A percentile compares a stretch with the other conserved stretches of the same genome.
phyloP scores from a whole-genome alignment of 92 coral and sea anemone genomes.

The Anthopleura xanthogrammica region DNA sequence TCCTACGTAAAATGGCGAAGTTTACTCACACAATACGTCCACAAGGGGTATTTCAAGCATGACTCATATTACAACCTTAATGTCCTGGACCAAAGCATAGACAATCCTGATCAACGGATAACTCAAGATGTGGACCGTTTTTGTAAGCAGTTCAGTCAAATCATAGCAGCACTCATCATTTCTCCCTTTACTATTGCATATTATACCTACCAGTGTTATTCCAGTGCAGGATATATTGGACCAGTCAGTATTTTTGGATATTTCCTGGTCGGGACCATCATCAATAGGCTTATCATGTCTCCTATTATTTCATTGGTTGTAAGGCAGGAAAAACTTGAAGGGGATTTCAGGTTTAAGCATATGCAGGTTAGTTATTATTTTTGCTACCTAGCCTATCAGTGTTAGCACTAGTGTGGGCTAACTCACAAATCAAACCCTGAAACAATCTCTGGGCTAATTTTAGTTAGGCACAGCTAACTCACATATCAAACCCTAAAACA shows the following conservation, averaged over 20 bases:
- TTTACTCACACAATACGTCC: slow-evolving; percentile 59
- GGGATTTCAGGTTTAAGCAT: slow-evolving; percentile 97
- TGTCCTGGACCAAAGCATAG: slow-evolving; percentile 77
- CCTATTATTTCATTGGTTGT: slow-evolving; percentile 87
- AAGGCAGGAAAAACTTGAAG: slow-evolving; percentile 85
- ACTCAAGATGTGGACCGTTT: slow-evolving; percentile 94
- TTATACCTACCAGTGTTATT: slow-evolving; percentile 92
- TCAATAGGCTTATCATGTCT: slow-evolving; percentile 88
- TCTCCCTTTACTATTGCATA: slow-evolving; percentile 89
- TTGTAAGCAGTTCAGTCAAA: slow-evolving; percentile 65
- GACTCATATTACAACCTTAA: slow-evolving; percentile 73
- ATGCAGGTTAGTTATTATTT: slow-evolving; percentile 62
- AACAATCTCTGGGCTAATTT: no score
- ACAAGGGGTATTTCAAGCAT: slow-evolving; percentile 68
- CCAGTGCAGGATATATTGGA: slow-evolving; percentile 89
- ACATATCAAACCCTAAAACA: no score
- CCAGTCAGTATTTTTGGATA: slow-evolving; percentile 87
- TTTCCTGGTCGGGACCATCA: slow-evolving; percentile 76
- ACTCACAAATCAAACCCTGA: no score
- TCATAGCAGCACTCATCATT: slow-evolving; percentile 63
- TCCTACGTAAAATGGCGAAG: slow-evolving; percentile 86
- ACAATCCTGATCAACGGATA: slow-evolving; percentile 91
- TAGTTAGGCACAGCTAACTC: no score
- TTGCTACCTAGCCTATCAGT: no score
- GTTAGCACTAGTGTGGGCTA: no score